These are phyloP conservation scores for Parus major DNA, from an alignment of 2,113 vertebrate species.

Conservation along the genomic window DNA sequence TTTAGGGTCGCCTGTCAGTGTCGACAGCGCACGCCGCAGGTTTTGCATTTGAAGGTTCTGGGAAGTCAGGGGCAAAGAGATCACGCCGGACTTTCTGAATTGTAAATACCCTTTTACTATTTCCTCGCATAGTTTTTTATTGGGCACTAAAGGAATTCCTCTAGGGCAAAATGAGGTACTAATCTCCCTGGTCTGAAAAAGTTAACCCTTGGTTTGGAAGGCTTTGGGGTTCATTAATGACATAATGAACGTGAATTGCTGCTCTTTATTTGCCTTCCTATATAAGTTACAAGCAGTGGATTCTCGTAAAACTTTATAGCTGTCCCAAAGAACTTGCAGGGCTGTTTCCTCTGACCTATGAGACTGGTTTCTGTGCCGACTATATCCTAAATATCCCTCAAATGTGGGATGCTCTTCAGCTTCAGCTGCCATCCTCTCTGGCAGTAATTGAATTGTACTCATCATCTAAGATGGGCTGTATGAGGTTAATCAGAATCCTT, in stretches of 20 bases:
- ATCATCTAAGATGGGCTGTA: neutral
- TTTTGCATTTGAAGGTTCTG: neutral
- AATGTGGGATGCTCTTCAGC: neutral
- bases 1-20: neutral
- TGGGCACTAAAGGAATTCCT: neutral
- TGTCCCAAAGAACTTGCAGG: neutral
- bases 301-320: neutral
- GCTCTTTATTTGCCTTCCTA: neutral
- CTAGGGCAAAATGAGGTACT: neutral
- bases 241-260: neutral
- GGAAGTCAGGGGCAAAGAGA: neutral
- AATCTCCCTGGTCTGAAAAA: neutral
- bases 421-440: neutral
- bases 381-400: neutral
- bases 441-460: neutral
- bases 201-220: neutral
- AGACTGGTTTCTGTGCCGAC: neutral
- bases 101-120: neutral
- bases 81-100: neutral
- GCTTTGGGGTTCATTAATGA: neutral
- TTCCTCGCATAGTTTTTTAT: neutral
- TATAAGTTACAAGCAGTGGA: neutral
- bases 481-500: neutral
- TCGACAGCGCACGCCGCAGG: rapidly evolving
- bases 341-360: neutral